A percentile compares a stretch with the other conserved stretches of the same genome.
Evolutionary conservation across 1,140 invertebrate genomes (phyloP).

Genomic region (Apis mellifera): Amel_HAv3.1 CM009934.2:9964001-9964500

Average conservation of each 20-base stretch:
- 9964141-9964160: constrained; percentile 52
- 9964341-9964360: too few species aligned
- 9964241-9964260: constrained; percentile 41
- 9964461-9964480: constrained; percentile 3
- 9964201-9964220: constrained; percentile 41
- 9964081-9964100: constrained; percentile 27
- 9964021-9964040: not conserved
- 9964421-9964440: constrained; percentile 1
- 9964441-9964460: not conserved
- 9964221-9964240: constrained; percentile 9
- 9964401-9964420: not conserved
- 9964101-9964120: constrained; percentile 4
- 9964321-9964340: too few species aligned
- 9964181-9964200: constrained; percentile 44
- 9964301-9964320: too few species aligned
- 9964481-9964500: not conserved
- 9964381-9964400: too few species aligned
- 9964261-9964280: not conserved
- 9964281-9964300: constrained; percentile 12
- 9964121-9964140: constrained; percentile 30
- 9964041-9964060: not conserved
- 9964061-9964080: not conserved
- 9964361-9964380: too few species aligned
- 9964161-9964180: constrained; percentile 55
- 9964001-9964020: not conserved